Evolutionary conservation across 2,797 vertebrate species (phyloP).

Genomic region (Cryptoblepharus egeriae): DNA sequence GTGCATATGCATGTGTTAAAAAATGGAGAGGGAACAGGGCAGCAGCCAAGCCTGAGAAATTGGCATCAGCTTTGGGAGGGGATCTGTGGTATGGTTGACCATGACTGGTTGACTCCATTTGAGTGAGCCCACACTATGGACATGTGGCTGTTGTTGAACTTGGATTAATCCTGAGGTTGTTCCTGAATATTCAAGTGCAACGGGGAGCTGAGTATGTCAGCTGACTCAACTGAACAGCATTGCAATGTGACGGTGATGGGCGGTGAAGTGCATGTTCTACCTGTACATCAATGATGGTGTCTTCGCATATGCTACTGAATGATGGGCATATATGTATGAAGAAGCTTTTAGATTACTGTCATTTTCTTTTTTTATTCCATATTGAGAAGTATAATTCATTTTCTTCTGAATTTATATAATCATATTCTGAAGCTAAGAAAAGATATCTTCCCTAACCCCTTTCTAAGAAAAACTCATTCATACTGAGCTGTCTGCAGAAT

Average conservation of each 20-base stretch:
- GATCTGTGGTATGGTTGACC: no score
- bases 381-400: background rate
- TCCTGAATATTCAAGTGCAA: no score
- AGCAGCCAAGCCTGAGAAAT: no score
- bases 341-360: background rate
- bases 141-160: no score
- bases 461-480: background rate
- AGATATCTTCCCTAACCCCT: background rate
- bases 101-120: no score
- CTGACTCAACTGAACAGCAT: background rate
- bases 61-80: no score
- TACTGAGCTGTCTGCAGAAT: background rate
- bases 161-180: no score
- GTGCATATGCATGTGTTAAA: no score
- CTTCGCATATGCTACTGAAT: background rate
- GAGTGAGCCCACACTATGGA: no score
- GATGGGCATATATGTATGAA: background rate
- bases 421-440: background rate
- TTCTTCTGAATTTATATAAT: rapidly evolving
- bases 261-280: background rate
- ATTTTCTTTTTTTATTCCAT: background rate
- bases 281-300: background rate
- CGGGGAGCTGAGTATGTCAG: background rate
- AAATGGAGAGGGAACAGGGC: no score
- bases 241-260: background rate